Percentiles rank a stretch among this genome's conserved stretches.
Conservation (phyloP, 2,113 vertebrate genomes). For the Dunckerocampus dactyliophorus region DNA sequence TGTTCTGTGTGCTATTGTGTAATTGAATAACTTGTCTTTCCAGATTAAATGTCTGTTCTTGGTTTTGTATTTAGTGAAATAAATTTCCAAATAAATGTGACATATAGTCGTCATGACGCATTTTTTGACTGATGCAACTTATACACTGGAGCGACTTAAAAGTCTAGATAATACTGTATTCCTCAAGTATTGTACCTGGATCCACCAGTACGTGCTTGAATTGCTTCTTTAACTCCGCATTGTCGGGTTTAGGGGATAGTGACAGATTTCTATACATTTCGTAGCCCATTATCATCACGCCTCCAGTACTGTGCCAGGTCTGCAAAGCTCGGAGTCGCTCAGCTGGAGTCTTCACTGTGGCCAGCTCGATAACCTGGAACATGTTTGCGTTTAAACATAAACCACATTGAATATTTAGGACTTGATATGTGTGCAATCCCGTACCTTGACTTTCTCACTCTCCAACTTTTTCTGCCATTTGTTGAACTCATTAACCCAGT, state of each 20-base stretch:
- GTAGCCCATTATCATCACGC: conserved; percentile 92
- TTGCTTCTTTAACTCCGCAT: conserved; percentile 75
- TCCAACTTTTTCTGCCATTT: conserved; percentile 88
- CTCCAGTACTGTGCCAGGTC: conserved; percentile 85
- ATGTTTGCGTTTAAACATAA: neutral
- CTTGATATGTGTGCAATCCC: neutral
- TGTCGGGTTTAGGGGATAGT: conserved; percentile 74
- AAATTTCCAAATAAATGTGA: too few species aligned
- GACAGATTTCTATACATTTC: conserved; percentile 90
- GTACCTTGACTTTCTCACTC: conserved; percentile 83
- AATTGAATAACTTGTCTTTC: too few species aligned
- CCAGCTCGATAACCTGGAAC: conserved; percentile 83
- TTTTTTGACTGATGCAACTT: too few species aligned
- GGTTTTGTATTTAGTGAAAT: too few species aligned
- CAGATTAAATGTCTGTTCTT: too few species aligned
- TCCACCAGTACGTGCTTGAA: conserved; percentile 82
- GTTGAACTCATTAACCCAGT: conserved; percentile 93
- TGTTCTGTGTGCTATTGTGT: too few species aligned
- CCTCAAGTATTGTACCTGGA: conserved; percentile 75
- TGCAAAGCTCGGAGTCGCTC: conserved; percentile 81
- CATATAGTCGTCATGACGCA: too few species aligned
- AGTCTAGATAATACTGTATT: too few species aligned
- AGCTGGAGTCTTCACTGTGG: conserved; percentile 76
- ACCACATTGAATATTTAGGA: neutral
- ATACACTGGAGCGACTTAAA: too few species aligned